Base-by-base conservation (phyloP, 1,140 invertebrate genomes). In the Drosophila orosa region DNA sequence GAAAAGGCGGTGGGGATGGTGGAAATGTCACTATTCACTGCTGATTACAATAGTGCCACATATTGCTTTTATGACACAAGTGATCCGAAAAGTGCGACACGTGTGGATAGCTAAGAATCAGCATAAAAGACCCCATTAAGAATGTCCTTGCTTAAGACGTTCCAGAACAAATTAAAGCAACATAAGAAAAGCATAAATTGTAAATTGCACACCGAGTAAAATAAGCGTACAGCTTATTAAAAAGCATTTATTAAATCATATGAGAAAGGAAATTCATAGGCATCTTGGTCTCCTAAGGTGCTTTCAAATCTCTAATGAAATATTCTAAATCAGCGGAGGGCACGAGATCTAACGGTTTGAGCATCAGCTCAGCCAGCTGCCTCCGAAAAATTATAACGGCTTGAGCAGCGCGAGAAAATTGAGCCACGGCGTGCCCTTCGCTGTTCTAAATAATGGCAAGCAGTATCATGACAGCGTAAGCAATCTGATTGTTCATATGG, bases 41-140 rank as follows among this genome's bases (percentile, higher is more conserved):
- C 58, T 65, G 78, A 65, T 76, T 65, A 81, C 78, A 77, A 81
- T 80, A 37, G 72, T 55, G 65, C 60, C 80, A 63, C 76, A 84
- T 71, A 83, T 83, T 78, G 80, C 62, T 57, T 81, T 78, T 78
- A 68, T 74, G 58, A 8, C 27, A 12, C 12, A 15, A 54, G 29
- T 27, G n/a, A 19, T 19, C 27, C n/a, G n/a, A 27, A 29, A 37
- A 48, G 13, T 65, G 17, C 59, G 59, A 39, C 37, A 62, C 63
- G 35, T 52, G 44, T 33, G 25, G 31, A 22, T 65, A 17, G 15
- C n/a, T 47, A 29, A 24, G 25, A 66, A 48, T 66, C 40, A 65
- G 40, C 42, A 29, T 47, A 66, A 24, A 19, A 40, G 10, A 9
- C 17, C 4, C 17, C 47, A 19, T 50, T 19, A 31, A 50, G 10